Conservation (phyloP, 2,888 invertebrate genomes). For the Quadriops clusia region DNA sequence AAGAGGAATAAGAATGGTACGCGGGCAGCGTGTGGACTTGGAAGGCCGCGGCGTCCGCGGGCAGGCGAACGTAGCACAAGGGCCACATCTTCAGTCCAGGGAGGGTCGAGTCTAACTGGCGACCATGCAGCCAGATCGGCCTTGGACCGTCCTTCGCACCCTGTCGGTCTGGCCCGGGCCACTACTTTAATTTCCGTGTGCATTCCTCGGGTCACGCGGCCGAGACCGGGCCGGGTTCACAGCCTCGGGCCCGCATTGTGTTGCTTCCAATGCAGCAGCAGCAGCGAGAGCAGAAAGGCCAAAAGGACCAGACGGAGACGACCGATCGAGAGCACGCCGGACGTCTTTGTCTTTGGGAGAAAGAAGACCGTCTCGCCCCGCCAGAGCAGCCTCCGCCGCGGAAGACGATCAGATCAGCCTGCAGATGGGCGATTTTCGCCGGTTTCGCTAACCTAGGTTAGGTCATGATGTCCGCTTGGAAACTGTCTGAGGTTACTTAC, state of each 20-base stretch:
- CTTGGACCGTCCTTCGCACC: conserved; percentile 35
- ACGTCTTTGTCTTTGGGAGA: conserved; percentile 37
- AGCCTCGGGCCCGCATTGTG: conserved; percentile 19
- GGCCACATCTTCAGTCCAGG: conserved; percentile 29
- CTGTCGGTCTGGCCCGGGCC: conserved; percentile 22
- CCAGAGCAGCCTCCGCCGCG: too few species aligned
- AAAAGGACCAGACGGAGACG: conserved; percentile 49
- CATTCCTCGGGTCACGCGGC: conserved; percentile 32
- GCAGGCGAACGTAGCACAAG: conserved; percentile 31
- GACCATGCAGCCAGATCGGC: conserved; percentile 21
- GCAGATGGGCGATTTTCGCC: too few species aligned
- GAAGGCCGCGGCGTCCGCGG: conserved; percentile 17
- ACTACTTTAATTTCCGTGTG: conserved; percentile 33
- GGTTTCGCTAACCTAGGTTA: too few species aligned
- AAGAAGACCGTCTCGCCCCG: too few species aligned
- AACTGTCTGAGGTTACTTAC: too few species aligned
- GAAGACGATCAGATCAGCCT: too few species aligned
- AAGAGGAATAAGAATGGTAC: too few species aligned
- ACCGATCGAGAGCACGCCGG: conserved; percentile 35
- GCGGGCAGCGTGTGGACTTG: conserved; percentile 30
- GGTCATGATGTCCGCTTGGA: too few species aligned
- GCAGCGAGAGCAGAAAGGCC: too few species aligned
- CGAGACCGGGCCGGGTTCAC: conserved; percentile 15
- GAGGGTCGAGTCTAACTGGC: conserved; percentile 18
- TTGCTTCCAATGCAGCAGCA: too few species aligned